Conservation (phyloP, 2,888 invertebrate species). For the Andrena flavipes region DNA sequence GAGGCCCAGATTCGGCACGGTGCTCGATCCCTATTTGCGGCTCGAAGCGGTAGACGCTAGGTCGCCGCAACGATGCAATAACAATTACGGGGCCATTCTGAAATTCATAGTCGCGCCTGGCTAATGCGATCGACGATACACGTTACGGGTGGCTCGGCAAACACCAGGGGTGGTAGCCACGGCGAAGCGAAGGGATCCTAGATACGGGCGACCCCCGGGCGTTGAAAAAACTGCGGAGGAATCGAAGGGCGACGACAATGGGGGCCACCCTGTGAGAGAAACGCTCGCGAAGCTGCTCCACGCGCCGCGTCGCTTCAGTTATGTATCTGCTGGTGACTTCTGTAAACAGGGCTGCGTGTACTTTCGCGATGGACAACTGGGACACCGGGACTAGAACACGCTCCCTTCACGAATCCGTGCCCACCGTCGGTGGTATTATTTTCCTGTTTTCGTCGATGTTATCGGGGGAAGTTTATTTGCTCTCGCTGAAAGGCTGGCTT, state of each 20-base stretch:
- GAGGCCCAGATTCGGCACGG: constrained; percentile 9
- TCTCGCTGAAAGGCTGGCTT: too few species aligned
- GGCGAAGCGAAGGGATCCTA: constrained; percentile 21
- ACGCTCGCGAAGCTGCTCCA: constrained; percentile 73
- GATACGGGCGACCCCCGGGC: constrained; percentile 44
- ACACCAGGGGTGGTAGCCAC: constrained; percentile 73
- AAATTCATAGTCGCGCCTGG: constrained; percentile 78
- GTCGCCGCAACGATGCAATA: constrained; percentile 60
- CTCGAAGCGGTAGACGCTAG: constrained; percentile 39
- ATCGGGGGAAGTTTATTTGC: too few species aligned
- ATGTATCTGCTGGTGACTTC: constrained; percentile 83
- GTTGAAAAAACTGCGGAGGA: constrained; percentile 59
- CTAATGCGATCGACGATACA: constrained; percentile 81
- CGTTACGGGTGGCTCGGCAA: constrained; percentile 80
- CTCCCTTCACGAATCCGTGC: background rate
- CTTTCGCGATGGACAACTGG: constrained; percentile 17
- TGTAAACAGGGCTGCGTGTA: constrained; percentile 78
- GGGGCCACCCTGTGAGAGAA: constrained; percentile 76
- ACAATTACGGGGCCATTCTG: constrained; percentile 71
- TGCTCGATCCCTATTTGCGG: constrained; percentile 46
- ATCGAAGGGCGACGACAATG: constrained; percentile 74
- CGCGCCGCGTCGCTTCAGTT: constrained; percentile 78
- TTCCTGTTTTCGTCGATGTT: too few species aligned
- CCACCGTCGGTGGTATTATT: too few species aligned
- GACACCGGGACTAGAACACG: background rate